phyloP scores from a whole-genome alignment of 2,888 invertebrate genomes.

The Esperia sulphurella region DNA sequence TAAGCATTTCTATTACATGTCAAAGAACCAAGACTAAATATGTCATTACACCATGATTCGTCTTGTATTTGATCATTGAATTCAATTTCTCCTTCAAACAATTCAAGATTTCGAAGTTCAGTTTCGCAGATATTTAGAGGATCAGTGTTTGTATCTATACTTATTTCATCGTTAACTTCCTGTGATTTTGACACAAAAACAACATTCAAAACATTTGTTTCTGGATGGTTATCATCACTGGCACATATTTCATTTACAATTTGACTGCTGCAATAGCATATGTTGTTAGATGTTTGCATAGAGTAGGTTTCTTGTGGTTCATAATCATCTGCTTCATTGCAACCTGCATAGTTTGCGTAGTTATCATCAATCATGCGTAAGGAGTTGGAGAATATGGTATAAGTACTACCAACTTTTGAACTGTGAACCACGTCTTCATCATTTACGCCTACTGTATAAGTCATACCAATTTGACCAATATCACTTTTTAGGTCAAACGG shows the following conservation, averaged over 20 bases:
- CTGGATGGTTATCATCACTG: conserved; percentile 9
- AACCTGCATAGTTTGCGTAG: neutral
- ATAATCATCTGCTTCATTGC: conserved; percentile 6
- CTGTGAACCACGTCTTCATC: conserved; percentile 5
- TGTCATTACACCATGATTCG: conserved; percentile 7
- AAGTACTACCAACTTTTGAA: conserved; percentile 7
- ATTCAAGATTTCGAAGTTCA: conserved; percentile 18
- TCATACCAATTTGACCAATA: neutral
- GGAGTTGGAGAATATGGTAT: conserved; percentile 7
- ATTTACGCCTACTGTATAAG: neutral
- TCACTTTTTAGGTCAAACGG: neutral
- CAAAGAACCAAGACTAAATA: conserved; percentile 1
- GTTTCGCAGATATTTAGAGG: conserved; percentile 42
- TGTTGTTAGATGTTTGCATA: neutral
- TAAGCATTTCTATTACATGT: conserved; percentile 7
- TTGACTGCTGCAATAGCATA: conserved; percentile 1
- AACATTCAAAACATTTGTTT: conserved; percentile 12
- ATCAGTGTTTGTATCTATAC: conserved; percentile 17
- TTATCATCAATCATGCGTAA: neutral
- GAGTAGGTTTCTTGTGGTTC: neutral
- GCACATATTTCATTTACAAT: neutral
- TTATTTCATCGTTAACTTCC: conserved; percentile 1
- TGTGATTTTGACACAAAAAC: conserved; percentile 29
- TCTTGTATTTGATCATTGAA: conserved; percentile 1
- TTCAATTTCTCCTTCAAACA: conserved; percentile 10